Evolutionary conservation across 2,113 vertebrate genomes (phyloP), one percentile per base, ranked within the genome.

Genomic region (Nansenia antarctica): DNA sequence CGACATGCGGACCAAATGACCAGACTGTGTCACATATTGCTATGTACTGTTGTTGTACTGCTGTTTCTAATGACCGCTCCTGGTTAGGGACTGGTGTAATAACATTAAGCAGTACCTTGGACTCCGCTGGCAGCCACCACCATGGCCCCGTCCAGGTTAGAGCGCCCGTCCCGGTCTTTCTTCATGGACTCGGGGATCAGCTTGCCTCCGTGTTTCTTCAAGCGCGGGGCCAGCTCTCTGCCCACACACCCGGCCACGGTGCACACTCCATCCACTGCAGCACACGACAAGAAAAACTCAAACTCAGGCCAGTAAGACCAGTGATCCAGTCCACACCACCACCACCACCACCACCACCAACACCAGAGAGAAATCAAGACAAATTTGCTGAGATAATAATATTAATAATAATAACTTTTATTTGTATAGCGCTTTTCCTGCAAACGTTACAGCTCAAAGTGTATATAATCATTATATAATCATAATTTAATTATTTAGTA

Each of bases 121-220:
- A 99, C 86, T 69, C 98, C 95, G 63, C 98, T 99, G 77, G 98
- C 96, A 67, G 96, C 96, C 67, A 99, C 94, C 49, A 98, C 96
- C 93, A 99, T 92, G 39, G 96, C 98, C 15, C 98, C 98, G 58
- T 99, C 94, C 20, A 98, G 86, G 63, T 94, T 89, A 37, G 97
- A 98, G 67, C 93, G 96, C 1, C 96, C 96, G 27, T 96, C 94
- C 76, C 94, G 96, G 88, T 98, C 96, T 79, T 95, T 98, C 88
- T 92, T 98, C 80, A 99, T 90, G 8, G 96, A 95, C 64, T 99
- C 97, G n/a, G 98, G 98, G 83, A 99, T 91, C 68, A 99, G 93
- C 83, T 96, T 99, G 72, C 91, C 91, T 64, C 98, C 96, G 0
- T 99, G 95, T 76, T 98, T 98, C 88, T 96, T 99, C 67, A 99